Conservation (phyloP, 2,888 invertebrate species). For the Sialis lutaria region DNA sequence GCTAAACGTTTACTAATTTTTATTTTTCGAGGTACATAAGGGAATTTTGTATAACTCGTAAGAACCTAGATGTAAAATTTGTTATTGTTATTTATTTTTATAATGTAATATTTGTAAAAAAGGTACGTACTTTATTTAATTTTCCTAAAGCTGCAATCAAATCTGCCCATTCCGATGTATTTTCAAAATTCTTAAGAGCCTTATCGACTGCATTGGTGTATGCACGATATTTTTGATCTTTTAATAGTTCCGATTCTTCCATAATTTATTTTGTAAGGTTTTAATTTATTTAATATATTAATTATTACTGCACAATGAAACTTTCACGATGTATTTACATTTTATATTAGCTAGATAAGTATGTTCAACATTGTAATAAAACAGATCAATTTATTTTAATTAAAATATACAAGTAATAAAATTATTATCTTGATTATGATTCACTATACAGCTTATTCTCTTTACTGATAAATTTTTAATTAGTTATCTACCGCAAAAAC, state of each 20-base stretch:
- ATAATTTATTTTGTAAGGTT: slow-evolving; percentile 15
- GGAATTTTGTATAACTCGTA: slow-evolving; percentile 60
- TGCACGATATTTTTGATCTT: slow-evolving; percentile 66
- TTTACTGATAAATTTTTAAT: too few relatives aligned
- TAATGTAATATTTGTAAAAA: slow-evolving; percentile 3
- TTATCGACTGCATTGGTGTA: slow-evolving; percentile 71
- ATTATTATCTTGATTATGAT: too few relatives aligned
- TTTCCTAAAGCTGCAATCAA: slow-evolving; percentile 78
- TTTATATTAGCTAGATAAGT: neutral
- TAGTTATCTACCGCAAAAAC: too few relatives aligned
- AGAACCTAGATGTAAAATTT: slow-evolving; percentile 41
- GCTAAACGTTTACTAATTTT: slow-evolving; percentile 80
- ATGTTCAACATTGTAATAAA: neutral
- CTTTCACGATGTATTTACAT: neutral
- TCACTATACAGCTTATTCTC: too few relatives aligned
- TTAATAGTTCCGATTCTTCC: slow-evolving; percentile 66
- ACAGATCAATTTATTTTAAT: too few relatives aligned
- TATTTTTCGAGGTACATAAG: slow-evolving; percentile 69
- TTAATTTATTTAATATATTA: neutral
- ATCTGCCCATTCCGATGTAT: slow-evolving; percentile 92
- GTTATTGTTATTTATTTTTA: slow-evolving; percentile 4
- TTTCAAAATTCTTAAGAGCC: slow-evolving; percentile 78
- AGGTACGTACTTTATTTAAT: slow-evolving; percentile 56
- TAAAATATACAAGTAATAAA: too few relatives aligned
- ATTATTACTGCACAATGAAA: neutral